Evolutionary conservation across 2,888 invertebrate species (phyloP).

Genomic region (Melipona bicolor): DNA sequence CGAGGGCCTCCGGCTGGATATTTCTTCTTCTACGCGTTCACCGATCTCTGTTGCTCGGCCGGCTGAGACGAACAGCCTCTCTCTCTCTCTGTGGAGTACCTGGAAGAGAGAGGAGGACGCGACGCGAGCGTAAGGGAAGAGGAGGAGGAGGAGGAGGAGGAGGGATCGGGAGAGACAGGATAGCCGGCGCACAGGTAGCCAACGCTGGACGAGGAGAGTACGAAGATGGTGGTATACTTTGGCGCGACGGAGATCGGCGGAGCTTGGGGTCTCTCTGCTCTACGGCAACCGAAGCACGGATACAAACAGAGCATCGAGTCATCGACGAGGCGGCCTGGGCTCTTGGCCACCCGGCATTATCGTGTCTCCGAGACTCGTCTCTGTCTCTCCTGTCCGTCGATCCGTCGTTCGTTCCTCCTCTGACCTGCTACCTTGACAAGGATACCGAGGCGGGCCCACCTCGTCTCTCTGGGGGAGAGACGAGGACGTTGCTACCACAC

Average conservation of each 20-base stretch:
- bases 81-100: no score
- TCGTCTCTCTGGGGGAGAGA: slow-evolving; percentile 39
- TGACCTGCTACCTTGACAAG: slow-evolving; percentile 59
- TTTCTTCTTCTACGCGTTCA: slow-evolving; percentile 10
- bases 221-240: slow-evolving; percentile 29
- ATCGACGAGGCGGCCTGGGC: slow-evolving; percentile 74
- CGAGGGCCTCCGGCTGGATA: slow-evolving; percentile 39
- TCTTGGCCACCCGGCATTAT: slow-evolving; percentile 79
- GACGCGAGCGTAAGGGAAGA: slow-evolving; percentile 1
- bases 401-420: slow-evolving; percentile 39
- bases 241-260: slow-evolving; percentile 50
- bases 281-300: slow-evolving; percentile 68
- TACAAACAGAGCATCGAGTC: slow-evolving; percentile 80
- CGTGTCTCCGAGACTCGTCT: slow-evolving; percentile 64
- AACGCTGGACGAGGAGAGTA: slow-evolving; percentile 57
- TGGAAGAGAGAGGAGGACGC: slow-evolving; percentile 33
- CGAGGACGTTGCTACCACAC: slow-evolving; percentile 41
- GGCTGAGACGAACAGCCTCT: slow-evolving; percentile 52
- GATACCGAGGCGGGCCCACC: slow-evolving; percentile 41
- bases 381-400: slow-evolving; percentile 43
- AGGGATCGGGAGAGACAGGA: slow-evolving; percentile 46
- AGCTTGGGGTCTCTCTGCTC: slow-evolving; percentile 25
- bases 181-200: slow-evolving; percentile 77
- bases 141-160: slow-evolving; percentile 33
- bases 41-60: background rate